phyloP scores from a whole-genome alignment of 2,797 vertebrate species.

The Pelobates cultripes region DNA sequence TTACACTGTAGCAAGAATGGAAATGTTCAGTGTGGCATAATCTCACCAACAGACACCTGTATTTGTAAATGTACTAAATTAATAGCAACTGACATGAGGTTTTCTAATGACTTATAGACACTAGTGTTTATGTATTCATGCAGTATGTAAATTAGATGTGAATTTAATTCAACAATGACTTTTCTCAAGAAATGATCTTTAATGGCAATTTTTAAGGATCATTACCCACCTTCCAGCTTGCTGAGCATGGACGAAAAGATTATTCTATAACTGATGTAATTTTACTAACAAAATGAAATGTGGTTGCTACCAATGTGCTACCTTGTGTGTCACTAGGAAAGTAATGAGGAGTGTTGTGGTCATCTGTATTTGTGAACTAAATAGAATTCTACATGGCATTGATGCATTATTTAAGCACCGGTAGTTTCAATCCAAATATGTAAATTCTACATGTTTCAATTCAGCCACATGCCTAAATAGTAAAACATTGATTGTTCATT shows the following conservation, averaged over 20 bases:
- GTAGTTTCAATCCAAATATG: slow-evolving; percentile 33
- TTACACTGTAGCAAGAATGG: no score
- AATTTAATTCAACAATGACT: slow-evolving; percentile 18
- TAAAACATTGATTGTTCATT: slow-evolving; percentile 31
- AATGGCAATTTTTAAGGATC: slow-evolving; percentile 42
- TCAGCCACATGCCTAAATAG: slow-evolving; percentile 18
- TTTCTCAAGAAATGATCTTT: slow-evolving; percentile 19
- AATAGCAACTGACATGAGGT: neutral
- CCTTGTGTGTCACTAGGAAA: neutral
- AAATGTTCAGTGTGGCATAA: no score
- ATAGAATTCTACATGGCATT: neutral
- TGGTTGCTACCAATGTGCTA: neutral
- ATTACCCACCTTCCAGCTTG: slow-evolving; percentile 27
- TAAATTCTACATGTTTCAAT: slow-evolving; percentile 23
- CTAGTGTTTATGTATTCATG: neutral
- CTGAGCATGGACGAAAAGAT: slow-evolving; percentile 21
- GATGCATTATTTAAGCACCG: slow-evolving; percentile 13
- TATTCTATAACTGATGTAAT: slow-evolving; percentile 20
- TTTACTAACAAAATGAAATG: slow-evolving; percentile 33
- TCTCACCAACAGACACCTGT: no score
- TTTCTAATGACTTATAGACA: neutral
- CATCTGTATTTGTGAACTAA: slow-evolving; percentile 19
- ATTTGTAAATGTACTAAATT: neutral
- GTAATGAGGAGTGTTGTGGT: slow-evolving; percentile 4
- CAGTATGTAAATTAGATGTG: neutral